These are phyloP conservation scores for Pseudocheirus occidentalis DNA, from an alignment of 2,797 vertebrate species.

Conservation along the genomic window DNA sequence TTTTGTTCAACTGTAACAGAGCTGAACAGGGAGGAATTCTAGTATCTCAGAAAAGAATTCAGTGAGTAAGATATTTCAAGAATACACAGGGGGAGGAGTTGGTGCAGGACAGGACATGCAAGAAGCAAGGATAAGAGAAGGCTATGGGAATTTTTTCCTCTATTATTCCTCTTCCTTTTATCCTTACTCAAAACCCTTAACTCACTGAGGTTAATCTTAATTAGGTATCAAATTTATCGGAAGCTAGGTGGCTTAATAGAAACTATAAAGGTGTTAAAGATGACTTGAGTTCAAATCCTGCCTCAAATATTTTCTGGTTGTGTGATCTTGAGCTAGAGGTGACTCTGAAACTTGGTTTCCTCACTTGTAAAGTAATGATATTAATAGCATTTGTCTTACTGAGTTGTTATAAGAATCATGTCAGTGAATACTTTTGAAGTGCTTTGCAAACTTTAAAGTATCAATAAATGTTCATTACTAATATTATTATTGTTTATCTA, in stretches of 20 bases:
- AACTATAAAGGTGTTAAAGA: not conserved
- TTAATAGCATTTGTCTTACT: not conserved
- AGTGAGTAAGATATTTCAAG: not conserved
- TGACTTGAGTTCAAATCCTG: not conserved
- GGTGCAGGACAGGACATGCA: not conserved
- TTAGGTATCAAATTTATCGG: not conserved
- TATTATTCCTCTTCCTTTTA: not conserved
- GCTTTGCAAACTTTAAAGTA: not conserved
- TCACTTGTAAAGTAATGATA: not conserved
- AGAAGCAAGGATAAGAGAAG: not conserved
- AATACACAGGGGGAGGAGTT: not conserved
- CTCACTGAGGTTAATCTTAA: not conserved
- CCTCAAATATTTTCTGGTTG: not conserved
- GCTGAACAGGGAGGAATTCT: not conserved
- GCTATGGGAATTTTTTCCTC: not conserved
- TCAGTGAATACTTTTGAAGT: not conserved
- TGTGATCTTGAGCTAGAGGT: not conserved
- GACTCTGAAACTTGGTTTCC: not conserved
- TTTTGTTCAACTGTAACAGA: not conserved
- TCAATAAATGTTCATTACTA: not conserved
- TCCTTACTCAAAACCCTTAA: not conserved
- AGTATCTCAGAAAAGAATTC: not conserved
- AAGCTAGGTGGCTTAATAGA: not conserved
- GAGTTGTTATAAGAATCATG: not conserved
- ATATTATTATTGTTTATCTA: not conserved